Percentiles rank a stretch among this genome's conserved stretches.
Evolutionary conservation across 2,797 vertebrate species (phyloP).

Genomic region (Sebastiscus tertius): DNA sequence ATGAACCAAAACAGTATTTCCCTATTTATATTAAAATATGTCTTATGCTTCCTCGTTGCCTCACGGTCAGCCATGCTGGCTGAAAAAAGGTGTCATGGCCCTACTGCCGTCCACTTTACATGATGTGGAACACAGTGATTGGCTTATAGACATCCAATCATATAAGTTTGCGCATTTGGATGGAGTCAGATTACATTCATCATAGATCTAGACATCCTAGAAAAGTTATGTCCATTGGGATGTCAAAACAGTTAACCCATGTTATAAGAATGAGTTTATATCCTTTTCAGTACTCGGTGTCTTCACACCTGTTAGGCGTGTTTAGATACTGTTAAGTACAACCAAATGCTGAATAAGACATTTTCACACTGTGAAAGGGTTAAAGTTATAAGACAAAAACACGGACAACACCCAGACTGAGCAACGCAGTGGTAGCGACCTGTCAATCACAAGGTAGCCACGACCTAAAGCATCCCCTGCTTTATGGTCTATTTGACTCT

Average conservation of each 20-base stretch:
- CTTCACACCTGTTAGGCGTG: no score
- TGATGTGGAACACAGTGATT: not conserved
- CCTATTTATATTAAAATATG: not conserved
- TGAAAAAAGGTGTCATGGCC: not conserved
- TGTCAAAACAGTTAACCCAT: not conserved
- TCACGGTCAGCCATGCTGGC: not conserved
- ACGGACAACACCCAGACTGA: no score
- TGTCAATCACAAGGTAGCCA: no score
- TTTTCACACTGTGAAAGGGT: no score
- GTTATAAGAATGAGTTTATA: not conserved
- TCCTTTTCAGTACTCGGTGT: not conserved
- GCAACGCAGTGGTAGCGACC: no score
- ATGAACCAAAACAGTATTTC: not conserved
- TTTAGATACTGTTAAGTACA: not conserved
- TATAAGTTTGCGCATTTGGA: not conserved
- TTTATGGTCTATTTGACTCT: no score
- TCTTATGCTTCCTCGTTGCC: not conserved
- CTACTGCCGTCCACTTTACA: not conserved
- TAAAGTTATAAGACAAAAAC: no score
- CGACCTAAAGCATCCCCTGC: no score
- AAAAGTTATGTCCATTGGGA: not conserved
- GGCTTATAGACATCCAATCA: not conserved
- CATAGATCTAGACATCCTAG: not conserved
- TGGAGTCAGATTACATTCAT: not conserved
- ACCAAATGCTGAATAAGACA: no score